Evolutionary conservation across 2,888 invertebrate species (phyloP).

Genomic region (Ornithoptera priamus): DNA sequence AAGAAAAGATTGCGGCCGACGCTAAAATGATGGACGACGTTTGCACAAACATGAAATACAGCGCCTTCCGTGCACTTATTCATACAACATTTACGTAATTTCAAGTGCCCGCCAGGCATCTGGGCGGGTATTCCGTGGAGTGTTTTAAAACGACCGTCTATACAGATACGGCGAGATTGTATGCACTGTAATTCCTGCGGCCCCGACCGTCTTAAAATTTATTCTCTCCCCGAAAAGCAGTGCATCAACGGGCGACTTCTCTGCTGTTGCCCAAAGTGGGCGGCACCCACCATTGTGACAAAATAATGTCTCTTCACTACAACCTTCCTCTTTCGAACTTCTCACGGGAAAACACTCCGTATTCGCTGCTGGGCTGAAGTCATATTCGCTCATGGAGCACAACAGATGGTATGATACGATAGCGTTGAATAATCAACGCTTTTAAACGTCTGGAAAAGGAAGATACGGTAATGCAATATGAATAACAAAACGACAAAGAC

Average conservation of each 20-base stretch:
- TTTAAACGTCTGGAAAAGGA: constrained; percentile 79
- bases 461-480: constrained; percentile 79
- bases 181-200: constrained; percentile 57
- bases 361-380: constrained; percentile 47
- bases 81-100: constrained; percentile 35
- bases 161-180: constrained; percentile 54
- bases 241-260: constrained; percentile 74
- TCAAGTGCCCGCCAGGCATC: constrained; percentile 31
- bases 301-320: constrained; percentile 76
- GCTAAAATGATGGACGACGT: constrained; percentile 27
- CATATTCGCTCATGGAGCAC: constrained; percentile 42
- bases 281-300: constrained; percentile 78
- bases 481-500: constrained; percentile 79
- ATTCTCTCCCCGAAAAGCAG: constrained; percentile 74
- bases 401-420: constrained; percentile 73
- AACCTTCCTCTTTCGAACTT: constrained; percentile 50
- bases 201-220: constrained; percentile 67
- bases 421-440: constrained; percentile 80
- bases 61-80: constrained; percentile 28
- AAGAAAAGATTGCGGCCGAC: constrained; percentile 8
- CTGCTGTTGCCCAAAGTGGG: constrained; percentile 71
- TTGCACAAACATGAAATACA: constrained; percentile 28
- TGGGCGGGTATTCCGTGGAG: constrained; percentile 45
- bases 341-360: constrained; percentile 56
- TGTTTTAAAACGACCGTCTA: constrained; percentile 51